Conservation (phyloP, 2,113 vertebrate genomes). For the Mirza zaza region DNA sequence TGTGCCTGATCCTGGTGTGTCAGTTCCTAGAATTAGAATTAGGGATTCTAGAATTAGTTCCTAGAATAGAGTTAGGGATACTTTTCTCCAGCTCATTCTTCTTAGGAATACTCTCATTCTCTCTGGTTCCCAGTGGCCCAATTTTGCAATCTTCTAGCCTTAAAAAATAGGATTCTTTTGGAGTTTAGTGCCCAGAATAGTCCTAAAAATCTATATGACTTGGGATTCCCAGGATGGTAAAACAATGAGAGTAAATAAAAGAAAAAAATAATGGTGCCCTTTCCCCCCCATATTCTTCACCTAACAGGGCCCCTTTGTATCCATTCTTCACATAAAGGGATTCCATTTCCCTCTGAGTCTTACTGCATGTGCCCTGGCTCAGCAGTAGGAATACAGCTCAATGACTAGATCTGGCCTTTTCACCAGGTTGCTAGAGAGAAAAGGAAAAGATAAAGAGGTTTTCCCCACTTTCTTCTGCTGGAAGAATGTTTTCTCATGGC, state of each 20-base stretch:
- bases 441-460: background rate
- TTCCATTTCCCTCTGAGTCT: accelerated
- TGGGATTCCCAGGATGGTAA: background rate
- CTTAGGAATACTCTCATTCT: background rate
- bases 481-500: background rate
- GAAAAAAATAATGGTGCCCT: accelerated
- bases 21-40: no score
- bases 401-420: no score
- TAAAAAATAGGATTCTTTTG: background rate
- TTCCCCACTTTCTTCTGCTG: background rate
- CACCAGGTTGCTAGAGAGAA: background rate
- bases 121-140: accelerated
- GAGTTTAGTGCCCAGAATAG: background rate
- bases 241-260: background rate
- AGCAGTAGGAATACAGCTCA: background rate
- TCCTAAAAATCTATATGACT: background rate
- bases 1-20: background rate
- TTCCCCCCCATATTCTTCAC: accelerated
- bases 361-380: background rate
- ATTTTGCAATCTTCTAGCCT: background rate
- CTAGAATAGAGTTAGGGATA: background rate
- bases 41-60: no score
- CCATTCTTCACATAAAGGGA: background rate
- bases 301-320: background rate
- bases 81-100: background rate